phyloP scores from a whole-genome alignment of 1,140 invertebrate genomes.

The Mamestra configurata region DNA sequence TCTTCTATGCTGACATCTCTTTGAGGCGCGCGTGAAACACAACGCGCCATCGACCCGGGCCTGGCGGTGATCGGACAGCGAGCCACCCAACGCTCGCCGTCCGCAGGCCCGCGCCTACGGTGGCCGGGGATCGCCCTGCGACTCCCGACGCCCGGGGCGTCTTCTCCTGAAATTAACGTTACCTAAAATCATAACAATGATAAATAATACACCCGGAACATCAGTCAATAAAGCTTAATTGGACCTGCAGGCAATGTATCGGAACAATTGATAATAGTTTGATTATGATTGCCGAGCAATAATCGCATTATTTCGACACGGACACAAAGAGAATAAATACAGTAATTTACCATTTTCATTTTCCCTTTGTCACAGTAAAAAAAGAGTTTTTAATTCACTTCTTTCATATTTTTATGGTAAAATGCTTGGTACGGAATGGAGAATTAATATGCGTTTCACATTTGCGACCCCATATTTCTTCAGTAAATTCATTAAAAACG shows the following conservation, averaged over 20 bases:
- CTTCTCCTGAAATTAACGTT: not conserved
- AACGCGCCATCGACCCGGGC: no score
- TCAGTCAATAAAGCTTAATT: constrained; percentile 38
- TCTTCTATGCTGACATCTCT: no score
- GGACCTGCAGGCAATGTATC: constrained; percentile 28
- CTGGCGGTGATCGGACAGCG: no score
- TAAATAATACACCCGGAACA: not conserved
- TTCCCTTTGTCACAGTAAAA: constrained; percentile 22
- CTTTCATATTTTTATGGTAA: constrained; percentile 20
- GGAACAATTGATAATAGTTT: constrained; percentile 40
- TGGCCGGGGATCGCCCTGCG: no score
- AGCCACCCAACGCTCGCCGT: no score
- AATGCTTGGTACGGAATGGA: not conserved
- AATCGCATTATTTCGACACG: constrained; percentile 38
- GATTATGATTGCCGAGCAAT: constrained; percentile 30
- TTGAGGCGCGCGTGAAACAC: no score
- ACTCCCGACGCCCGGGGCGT: no score
- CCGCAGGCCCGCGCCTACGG: no score
- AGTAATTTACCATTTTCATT: constrained; percentile 31
- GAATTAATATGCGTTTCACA: constrained; percentile 46
- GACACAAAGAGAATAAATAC: constrained; percentile 33
- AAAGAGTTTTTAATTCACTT: not conserved
- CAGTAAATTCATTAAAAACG: constrained; percentile 45
- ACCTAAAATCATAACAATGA: constrained; percentile 16
- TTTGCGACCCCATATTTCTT: constrained; percentile 50